phyloP scores from a whole-genome alignment of 2,113 vertebrate genomes.

The Ammospiza caudacuta region DNA sequence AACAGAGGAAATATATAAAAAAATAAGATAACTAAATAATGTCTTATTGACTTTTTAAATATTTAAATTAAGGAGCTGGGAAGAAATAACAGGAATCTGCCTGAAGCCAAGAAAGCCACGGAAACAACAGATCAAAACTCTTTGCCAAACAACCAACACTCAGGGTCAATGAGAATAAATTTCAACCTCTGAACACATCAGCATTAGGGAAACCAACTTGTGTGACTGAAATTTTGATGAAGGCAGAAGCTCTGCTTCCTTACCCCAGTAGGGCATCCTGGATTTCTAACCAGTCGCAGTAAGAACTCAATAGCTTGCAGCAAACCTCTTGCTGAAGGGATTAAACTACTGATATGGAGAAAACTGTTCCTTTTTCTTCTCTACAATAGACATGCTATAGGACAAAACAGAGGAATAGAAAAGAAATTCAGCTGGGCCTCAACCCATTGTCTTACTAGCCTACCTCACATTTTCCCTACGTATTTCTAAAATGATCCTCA shows the following conservation, averaged over 20 bases:
- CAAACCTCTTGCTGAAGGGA: neutral
- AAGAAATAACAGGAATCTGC: neutral
- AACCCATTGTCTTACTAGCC: neutral
- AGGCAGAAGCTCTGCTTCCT: neutral
- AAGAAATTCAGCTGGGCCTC: neutral
- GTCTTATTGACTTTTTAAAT: neutral
- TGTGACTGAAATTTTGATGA: neutral
- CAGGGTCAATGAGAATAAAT: neutral
- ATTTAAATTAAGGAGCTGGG: neutral
- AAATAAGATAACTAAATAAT: neutral
- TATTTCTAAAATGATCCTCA: neutral
- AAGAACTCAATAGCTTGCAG: constrained; percentile 15
- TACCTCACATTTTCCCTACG: neutral
- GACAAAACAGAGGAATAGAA: neutral
- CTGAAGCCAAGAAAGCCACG: neutral
- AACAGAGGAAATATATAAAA: neutral
- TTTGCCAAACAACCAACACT: neutral
- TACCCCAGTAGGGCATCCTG: neutral
- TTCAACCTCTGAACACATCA: neutral
- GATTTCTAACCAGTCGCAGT: neutral
- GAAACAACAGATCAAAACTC: neutral
- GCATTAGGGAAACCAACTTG: neutral
- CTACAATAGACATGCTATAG: neutral
- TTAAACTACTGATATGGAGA: constrained; percentile 31
- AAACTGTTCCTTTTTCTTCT: constrained; percentile 23